A percentile compares a stretch with the other conserved stretches of the same genome.
Conservation (phyloP, 2,797 vertebrate species). For the Chelon auratus region DNA sequence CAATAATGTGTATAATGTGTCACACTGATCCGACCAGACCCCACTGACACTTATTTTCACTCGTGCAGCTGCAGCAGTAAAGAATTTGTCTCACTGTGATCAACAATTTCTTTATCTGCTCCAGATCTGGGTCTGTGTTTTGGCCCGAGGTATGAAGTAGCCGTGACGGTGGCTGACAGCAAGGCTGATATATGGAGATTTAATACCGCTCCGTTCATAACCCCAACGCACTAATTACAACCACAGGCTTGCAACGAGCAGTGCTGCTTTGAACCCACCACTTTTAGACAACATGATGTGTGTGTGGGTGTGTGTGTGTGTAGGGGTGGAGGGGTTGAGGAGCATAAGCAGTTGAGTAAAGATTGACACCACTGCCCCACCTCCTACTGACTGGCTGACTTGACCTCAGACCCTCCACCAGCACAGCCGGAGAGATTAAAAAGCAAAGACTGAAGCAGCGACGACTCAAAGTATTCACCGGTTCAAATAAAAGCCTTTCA, state of each 20-base stretch:
- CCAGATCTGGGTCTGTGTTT: conserved; percentile 38
- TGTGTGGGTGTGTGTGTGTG: conserved; percentile 19
- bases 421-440: conserved; percentile 51
- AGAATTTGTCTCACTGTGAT: neutral
- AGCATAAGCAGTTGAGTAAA: neutral
- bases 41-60: neutral
- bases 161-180: conserved; percentile 34
- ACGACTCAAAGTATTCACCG: neutral
- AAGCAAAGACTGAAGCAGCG: conserved; percentile 11
- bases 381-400: conserved; percentile 43
- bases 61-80: neutral
- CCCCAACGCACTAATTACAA: conserved; percentile 45
- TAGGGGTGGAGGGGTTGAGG: neutral
- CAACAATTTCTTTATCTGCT: conserved; percentile 4
- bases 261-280: conserved; percentile 23
- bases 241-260: conserved; percentile 16
- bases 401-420: conserved; percentile 49
- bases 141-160: conserved; percentile 29
- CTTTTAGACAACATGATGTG: conserved; percentile 27
- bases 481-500: neutral
- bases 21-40: neutral
- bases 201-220: conserved; percentile 46
- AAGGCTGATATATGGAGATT: conserved; percentile 41
- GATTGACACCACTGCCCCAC: conserved; percentile 44
- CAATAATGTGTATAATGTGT: neutral